A percentile compares a stretch with the other conserved stretches of the same genome.
Conservation (phyloP, 1,140 invertebrate species). For the Trachymyrmex cornetzi region DNA sequence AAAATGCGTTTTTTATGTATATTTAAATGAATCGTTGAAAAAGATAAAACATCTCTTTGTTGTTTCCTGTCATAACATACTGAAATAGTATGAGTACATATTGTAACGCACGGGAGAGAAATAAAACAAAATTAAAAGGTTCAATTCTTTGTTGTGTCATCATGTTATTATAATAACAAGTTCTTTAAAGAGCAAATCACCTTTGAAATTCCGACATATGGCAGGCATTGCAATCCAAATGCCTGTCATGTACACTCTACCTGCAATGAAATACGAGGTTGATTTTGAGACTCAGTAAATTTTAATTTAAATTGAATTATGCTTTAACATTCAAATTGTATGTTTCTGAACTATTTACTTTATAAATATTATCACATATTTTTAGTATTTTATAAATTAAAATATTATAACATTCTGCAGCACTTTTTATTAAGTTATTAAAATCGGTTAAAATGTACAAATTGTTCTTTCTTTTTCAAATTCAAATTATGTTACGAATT, state of each 20-base stretch:
- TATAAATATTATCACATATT: not conserved
- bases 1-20: not conserved
- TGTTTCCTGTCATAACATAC: not conserved
- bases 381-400: not conserved
- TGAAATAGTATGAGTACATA: not conserved
- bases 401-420: not conserved
- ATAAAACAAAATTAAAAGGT: not conserved
- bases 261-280: conserved; percentile 24
- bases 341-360: not conserved
- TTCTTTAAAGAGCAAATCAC: conserved; percentile 17
- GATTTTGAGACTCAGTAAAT: conserved; percentile 17
- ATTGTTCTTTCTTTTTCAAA: not conserved
- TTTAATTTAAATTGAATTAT: conserved; percentile 44
- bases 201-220: conserved; percentile 25
- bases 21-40: not conserved
- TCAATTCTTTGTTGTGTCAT: not conserved
- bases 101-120: not conserved
- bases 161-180: conserved; percentile 22
- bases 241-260: conserved; percentile 22
- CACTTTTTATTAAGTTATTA: not conserved
- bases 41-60: not conserved
- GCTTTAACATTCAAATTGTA: conserved; percentile 19
- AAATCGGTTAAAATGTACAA: not conserved
- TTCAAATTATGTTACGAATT: not conserved
- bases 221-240: conserved; percentile 23